Conservation (phyloP, 2,113 vertebrate species). For the Butorides virescens region DNA sequence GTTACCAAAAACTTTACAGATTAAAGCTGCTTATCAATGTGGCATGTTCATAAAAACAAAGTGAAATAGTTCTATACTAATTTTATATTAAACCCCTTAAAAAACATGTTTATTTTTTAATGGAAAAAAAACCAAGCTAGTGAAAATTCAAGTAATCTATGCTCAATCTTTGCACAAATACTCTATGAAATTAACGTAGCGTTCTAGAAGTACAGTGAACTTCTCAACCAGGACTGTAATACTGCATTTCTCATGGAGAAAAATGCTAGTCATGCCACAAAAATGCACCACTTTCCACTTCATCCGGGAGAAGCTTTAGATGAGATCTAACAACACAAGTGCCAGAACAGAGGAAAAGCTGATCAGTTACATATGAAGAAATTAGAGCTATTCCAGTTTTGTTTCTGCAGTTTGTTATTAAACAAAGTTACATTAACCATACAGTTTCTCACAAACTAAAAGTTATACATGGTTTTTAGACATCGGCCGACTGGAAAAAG, state of each 20-base stretch:
- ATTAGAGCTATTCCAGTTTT: constrained; percentile 38
- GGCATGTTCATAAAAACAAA: constrained; percentile 61
- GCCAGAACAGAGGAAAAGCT: constrained; percentile 1
- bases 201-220: constrained; percentile 37
- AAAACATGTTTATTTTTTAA: constrained; percentile 40
- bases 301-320: background rate
- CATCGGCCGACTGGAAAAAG: background rate
- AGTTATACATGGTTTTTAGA: constrained; percentile 33
- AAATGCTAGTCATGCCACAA: constrained; percentile 35
- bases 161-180: constrained; percentile 17
- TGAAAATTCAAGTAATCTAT: constrained; percentile 65
- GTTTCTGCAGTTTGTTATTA: constrained; percentile 38
- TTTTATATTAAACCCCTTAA: constrained; percentile 47
- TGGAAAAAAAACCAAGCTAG: constrained; percentile 14
- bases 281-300: background rate
- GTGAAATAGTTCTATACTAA: constrained; percentile 41
- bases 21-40: constrained; percentile 65
- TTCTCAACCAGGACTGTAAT: constrained; percentile 31
- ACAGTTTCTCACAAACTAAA: constrained; percentile 26
- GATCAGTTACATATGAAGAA: background rate
- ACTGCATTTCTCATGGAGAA: constrained; percentile 13
- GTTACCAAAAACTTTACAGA: constrained; percentile 61
- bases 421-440: constrained; percentile 34
- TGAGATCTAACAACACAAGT: background rate
- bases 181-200: constrained; percentile 27